These are phyloP conservation scores for Aporophyla nigra DNA, from an alignment of 2,888 invertebrate genomes.

Conservation along the genomic window DNA sequence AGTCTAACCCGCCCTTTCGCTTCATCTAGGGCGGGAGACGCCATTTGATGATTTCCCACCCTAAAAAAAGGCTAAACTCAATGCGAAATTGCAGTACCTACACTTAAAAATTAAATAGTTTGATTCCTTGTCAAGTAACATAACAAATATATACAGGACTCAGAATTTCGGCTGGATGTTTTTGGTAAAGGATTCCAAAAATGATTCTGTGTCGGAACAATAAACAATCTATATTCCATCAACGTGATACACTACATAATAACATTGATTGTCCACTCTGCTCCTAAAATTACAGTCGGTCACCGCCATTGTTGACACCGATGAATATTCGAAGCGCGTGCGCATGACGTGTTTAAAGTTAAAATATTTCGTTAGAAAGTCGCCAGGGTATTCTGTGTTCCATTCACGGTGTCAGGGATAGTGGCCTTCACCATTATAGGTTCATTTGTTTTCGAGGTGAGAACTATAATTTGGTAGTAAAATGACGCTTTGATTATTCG, in stretches of 20 bases:
- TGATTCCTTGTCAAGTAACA: no score
- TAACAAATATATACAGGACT: background rate
- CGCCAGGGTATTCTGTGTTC: constrained; percentile 74
- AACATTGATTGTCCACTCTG: constrained; percentile 63
- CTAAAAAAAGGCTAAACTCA: no score
- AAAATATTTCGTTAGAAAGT: constrained; percentile 89
- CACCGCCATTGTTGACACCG: constrained; percentile 78
- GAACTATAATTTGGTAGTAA: constrained; percentile 68
- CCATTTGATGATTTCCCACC: no score
- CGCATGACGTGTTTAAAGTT: constrained; percentile 80
- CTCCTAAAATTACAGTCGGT: constrained; percentile 80
- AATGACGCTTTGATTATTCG: constrained; percentile 62
- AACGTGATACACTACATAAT: constrained; percentile 62
- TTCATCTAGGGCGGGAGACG: no score
- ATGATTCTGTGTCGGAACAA: constrained; percentile 22
- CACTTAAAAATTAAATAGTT: no score
- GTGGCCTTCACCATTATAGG: constrained; percentile 62
- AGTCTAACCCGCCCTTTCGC: no score
- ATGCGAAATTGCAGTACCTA: no score
- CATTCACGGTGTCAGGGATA: constrained; percentile 68
- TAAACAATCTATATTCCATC: constrained; percentile 59
- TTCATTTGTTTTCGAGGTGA: constrained; percentile 66
- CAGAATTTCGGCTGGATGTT: background rate
- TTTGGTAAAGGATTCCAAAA: constrained; percentile 10
- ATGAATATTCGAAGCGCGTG: constrained; percentile 84